Conservation (phyloP, 2,888 invertebrate species). For the Brachypterus glaber region DNA sequence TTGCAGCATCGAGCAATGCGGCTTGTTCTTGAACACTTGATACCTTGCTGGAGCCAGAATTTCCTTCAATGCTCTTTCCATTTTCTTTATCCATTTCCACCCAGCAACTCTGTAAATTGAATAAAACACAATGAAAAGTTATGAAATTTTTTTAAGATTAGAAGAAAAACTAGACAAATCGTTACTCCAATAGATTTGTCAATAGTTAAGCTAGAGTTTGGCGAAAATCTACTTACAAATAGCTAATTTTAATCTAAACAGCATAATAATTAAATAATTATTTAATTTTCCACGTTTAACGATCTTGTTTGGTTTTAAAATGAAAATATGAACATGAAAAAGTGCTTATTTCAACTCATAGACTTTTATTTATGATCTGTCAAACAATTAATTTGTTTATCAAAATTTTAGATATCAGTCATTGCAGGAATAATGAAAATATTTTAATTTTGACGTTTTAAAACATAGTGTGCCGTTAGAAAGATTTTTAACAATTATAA, state of each 20-base stretch:
- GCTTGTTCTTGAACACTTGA: slow-evolving; percentile 48
- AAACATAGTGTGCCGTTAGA: no score
- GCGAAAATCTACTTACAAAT: no score
- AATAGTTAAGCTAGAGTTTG: neutral
- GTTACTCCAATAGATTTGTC: no score
- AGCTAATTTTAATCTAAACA: no score
- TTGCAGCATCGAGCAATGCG: slow-evolving; percentile 69
- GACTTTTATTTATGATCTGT: no score
- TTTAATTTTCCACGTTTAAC: neutral
- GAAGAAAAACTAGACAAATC: neutral
- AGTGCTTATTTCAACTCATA: neutral
- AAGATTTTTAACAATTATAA: no score
- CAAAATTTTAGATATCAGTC: no score
- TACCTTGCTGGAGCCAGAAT: slow-evolving; percentile 46
- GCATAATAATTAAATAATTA: no score
- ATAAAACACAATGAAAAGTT: neutral
- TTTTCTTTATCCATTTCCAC: slow-evolving; percentile 73
- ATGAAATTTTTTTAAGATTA: slow-evolving; percentile 5
- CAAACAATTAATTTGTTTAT: no score
- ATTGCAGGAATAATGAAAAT: no score
- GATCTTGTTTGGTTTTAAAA: neutral
- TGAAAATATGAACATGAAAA: slow-evolving; percentile 6
- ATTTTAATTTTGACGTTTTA: no score
- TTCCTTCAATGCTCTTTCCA: slow-evolving; percentile 53
- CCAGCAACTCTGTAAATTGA: slow-evolving; percentile 24